Evolutionary conservation across 1,140 invertebrate genomes (phyloP).

Genomic region (Eulimnadia texana): DNA sequence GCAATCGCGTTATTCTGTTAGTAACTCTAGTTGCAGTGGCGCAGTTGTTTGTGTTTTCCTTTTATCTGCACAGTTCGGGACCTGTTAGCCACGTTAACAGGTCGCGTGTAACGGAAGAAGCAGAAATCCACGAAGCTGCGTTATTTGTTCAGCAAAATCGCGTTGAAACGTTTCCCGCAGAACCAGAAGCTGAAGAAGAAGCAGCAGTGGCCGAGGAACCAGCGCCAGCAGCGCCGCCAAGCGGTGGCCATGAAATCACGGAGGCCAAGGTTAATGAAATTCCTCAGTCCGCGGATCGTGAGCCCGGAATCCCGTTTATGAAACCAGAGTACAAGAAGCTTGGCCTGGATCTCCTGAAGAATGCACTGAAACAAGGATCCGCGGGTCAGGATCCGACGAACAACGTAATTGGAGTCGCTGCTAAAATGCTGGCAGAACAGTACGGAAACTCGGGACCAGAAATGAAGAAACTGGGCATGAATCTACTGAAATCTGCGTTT

Average conservation of each 20-base stretch:
- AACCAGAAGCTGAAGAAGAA: background rate
- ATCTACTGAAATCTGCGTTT: background rate
- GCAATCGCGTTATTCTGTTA: slow-evolving; percentile 3
- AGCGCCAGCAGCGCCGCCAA: background rate
- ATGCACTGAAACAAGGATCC: background rate
- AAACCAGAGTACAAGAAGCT: background rate
- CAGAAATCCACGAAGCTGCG: background rate
- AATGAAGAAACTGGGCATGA: background rate
- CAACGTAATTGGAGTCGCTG: background rate
- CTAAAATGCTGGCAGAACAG: background rate
- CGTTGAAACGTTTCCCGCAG: background rate
- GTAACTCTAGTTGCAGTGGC: background rate
- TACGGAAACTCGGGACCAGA: background rate
- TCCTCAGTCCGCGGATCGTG: background rate
- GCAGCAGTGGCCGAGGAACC: background rate
- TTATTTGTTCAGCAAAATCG: background rate
- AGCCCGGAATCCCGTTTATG: background rate
- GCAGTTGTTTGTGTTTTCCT: slow-evolving; percentile 8
- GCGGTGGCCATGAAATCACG: background rate
- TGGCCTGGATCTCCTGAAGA: background rate
- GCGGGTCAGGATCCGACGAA: background rate
- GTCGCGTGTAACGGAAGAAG: background rate
- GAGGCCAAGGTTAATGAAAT: background rate
- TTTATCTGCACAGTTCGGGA: slow-evolving; percentile 1
- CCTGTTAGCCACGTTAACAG: no score